Base-by-base conservation (phyloP, 2,888 invertebrate genomes). In the Polyommatus iphigenia region DNA sequence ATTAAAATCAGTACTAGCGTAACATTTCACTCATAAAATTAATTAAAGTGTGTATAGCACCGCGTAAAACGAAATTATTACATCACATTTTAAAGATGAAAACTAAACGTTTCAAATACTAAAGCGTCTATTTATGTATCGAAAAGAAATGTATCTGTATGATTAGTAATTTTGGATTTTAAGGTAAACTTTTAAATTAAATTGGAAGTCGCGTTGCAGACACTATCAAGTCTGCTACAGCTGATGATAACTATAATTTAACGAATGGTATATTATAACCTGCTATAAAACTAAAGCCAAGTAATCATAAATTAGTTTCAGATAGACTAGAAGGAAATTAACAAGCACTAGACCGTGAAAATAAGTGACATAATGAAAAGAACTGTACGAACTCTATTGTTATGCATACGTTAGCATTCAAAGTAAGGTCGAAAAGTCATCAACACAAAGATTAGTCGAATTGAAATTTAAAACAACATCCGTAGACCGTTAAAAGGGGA, bases 401-500 rank as follows among this genome's bases (percentile, higher is more conserved):
- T 73, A 50, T 46, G 15, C 73, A 50, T 24, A 73, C 72, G 72
- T 62, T 75, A 54, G 54, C 20, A 75, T 29, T 18, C 54, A 50
- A 24, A 54, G 24, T 75, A 29, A 54, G 75, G 75, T 75, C 75
- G 29, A 29, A 50, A 29, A 18, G 46, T 46, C 46, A 73, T 13
- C 15, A 20, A 29, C 46, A 75, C 50, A 54, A 54, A 75, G 15
- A 75, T 54, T 75, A 75, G 75, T 75, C 32, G 20, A 29, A 75
- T 75, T 41, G 10, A 29, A 29, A 72, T 75, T 41, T 20, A 29
- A 29, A 72, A 72, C n/a, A 20, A 41, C 41, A 41, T 72, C 32
- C 13, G 18, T 67, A 29, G 15, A 24, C 13, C 57, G 59, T 59
- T 59, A 59, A 57, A n/a, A 57, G 57, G 57, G 57, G 20, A 8